Percentiles rank a stretch among this genome's conserved stretches.
Conservation (phyloP, 2,797 vertebrate genomes). For the Ciconia nigra region DNA sequence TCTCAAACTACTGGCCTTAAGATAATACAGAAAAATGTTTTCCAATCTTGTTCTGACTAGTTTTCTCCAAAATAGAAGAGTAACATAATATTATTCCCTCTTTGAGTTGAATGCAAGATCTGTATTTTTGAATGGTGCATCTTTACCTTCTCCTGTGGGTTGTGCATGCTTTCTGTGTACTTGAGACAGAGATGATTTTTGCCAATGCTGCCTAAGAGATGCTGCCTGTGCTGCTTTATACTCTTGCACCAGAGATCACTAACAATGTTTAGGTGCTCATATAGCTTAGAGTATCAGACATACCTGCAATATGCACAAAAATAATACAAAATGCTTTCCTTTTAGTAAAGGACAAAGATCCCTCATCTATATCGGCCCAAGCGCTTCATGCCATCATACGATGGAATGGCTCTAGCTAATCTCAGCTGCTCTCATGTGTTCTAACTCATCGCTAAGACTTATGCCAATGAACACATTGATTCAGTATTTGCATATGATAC, state of each 20-base stretch:
- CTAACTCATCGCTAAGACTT: background rate
- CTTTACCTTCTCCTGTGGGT: background rate
- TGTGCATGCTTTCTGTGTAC: background rate
- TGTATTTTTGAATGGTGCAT: background rate
- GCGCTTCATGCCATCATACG: background rate
- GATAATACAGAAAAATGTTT: background rate
- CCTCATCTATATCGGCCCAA: background rate
- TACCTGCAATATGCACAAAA: background rate
- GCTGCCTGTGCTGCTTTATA: background rate
- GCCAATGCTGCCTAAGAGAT: background rate
- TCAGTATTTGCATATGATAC: background rate
- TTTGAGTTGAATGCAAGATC: background rate
- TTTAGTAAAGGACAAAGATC: background rate
- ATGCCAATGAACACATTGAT: background rate
- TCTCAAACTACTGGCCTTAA: background rate
- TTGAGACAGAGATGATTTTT: background rate
- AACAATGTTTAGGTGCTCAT: background rate
- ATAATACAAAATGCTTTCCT: background rate
- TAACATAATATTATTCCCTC: background rate
- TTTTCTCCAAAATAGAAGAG: background rate
- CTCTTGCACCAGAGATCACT: background rate
- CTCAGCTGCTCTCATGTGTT: background rate
- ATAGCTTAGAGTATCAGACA: background rate
- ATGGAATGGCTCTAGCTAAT: background rate
- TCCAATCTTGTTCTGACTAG: background rate